phyloP scores from a whole-genome alignment of 2,113 vertebrate species.

The Lagopus muta region DNA sequence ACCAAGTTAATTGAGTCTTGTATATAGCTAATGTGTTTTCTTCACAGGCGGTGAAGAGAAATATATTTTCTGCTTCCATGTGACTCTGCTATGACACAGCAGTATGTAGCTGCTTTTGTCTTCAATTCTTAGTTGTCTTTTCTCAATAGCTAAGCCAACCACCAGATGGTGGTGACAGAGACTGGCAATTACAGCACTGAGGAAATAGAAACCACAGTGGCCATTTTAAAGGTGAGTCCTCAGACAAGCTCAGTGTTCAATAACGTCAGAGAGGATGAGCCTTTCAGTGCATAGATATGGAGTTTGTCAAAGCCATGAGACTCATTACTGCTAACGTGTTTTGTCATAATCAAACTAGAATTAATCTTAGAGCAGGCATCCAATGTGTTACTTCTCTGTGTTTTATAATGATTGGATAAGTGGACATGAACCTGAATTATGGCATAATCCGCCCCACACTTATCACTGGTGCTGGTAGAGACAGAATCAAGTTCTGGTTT shows the following conservation, averaged over 20 bases:
- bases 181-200: not conserved
- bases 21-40: not conserved
- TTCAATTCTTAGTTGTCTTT: not conserved
- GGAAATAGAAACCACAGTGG: not conserved
- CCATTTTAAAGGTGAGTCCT: not conserved
- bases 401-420: not conserved
- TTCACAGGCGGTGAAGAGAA: not conserved
- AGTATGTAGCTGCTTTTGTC: not conserved
- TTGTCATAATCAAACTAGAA: not conserved
- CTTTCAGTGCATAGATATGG: not conserved
- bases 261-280: not conserved
- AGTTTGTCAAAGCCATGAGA: not conserved
- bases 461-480: not conserved
- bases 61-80: not conserved
- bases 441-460: not conserved
- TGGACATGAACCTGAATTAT: not conserved
- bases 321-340: not conserved
- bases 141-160: not conserved
- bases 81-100: not conserved
- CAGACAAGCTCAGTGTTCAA: not conserved
- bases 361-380: not conserved
- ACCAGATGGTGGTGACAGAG: not conserved
- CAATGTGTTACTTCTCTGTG: accelerated
- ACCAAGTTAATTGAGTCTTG: not conserved
- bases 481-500: not conserved